These are phyloP conservation scores for Thalassaphorura encarpata DNA, from an alignment of 1,140 invertebrate species.

Conservation along the genomic window DNA sequence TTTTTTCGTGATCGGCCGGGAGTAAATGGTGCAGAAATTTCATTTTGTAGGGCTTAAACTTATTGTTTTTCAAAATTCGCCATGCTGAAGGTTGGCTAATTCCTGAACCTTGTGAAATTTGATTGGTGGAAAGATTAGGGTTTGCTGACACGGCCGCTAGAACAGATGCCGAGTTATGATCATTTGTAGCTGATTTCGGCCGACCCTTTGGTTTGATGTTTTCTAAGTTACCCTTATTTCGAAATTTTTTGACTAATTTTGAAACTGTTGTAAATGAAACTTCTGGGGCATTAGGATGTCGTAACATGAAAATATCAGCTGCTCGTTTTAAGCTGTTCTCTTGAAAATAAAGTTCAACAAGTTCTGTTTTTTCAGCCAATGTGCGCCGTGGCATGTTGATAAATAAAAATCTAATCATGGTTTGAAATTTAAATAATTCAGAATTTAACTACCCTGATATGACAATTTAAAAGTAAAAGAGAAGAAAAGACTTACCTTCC, in stretches of 20 bases:
- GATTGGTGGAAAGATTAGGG: background rate
- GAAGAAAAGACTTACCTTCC: too few relatives aligned
- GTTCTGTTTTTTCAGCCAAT: background rate
- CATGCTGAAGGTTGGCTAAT: background rate
- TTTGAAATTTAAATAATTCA: too few relatives aligned
- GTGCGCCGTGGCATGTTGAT: background rate
- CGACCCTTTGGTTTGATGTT: background rate
- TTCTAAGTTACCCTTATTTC: background rate
- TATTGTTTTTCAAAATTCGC: background rate
- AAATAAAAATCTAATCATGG: background rate
- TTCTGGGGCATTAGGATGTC: background rate
- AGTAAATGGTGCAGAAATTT: background rate
- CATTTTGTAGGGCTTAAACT: slow-evolving; percentile 3
- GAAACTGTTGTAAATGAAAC: background rate
- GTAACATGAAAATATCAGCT: background rate
- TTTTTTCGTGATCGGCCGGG: background rate
- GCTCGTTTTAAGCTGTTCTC: background rate
- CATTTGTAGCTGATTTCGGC: background rate
- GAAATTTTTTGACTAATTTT: background rate
- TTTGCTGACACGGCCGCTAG: background rate
- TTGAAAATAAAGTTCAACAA: background rate
- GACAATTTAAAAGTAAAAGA: too few relatives aligned
- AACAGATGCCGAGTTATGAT: background rate
- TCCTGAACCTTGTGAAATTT: background rate
- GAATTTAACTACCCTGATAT: too few relatives aligned